Base-by-base conservation (phyloP, 37 sponge, comb jelly and placozoan genomes). In the Ianthella basta region DNA sequence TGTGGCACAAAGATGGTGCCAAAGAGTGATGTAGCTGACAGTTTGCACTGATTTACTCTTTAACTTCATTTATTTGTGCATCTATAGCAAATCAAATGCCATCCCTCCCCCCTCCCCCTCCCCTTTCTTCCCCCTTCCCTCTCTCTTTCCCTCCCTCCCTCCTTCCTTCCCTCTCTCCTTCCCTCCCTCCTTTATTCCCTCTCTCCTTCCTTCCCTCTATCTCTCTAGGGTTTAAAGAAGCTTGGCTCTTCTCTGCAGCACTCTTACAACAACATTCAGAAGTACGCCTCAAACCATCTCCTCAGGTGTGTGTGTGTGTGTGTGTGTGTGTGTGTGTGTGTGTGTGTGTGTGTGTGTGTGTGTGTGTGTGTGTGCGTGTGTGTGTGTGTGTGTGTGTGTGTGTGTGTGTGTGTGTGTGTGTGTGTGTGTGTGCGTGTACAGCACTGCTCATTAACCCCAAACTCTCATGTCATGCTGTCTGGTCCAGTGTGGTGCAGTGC, bases 171-270 rank as follows among this genome's bases (percentile, higher is more conserved):
- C n/a, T n/a, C n/a, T n/a, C n/a, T n/a, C n/a, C n/a, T n/a, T n/a
- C n/a, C n/a, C n/a, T n/a, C n/a, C n/a, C n/a, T n/a, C n/a, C n/a
- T n/a, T n/a, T n/a, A n/a, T n/a, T n/a, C n/a, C n/a, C n/a, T n/a
- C n/a, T n/a, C n/a, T n/a, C n/a, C n/a, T n/a, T n/a, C n/a, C n/a
- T n/a, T n/a, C n/a, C n/a, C n/a, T n/a, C n/a, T 41, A 1, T 24
- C 25, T 13, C 44, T 36, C 15, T 30, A 93, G 93, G 93, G 93
- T 19, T 60, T 93, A 60, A 87, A 89, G 85, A 93, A 89, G 82
- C 70, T 93, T 4, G 93, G 90, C 14, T 67, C 81, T 0, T 93
- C 93, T 50, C 50, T 93, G 34, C 74, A 89, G 44, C 64, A 83
- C 14, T 93, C 93, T n/a, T 93, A 93, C 85, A 50, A 56, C 35